These are phyloP conservation scores for Oriolus oriolus DNA, from an alignment of 2,113 vertebrate species.

Conservation along the genomic window DNA sequence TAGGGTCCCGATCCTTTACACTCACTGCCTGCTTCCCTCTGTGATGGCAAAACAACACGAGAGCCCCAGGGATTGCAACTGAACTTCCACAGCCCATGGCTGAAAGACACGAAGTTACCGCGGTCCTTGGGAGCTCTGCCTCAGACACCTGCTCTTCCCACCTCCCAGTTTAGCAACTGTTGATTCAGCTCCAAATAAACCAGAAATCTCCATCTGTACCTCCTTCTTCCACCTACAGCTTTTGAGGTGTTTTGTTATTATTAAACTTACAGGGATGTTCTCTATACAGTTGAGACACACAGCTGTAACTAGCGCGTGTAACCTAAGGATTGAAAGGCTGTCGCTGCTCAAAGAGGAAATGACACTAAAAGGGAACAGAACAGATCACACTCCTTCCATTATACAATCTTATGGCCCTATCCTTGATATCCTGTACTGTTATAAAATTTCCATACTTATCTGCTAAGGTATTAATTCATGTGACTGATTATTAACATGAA, in stretches of 20 bases:
- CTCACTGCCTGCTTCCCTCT: neutral
- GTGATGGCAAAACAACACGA: fast-evolving
- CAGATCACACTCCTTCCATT: neutral
- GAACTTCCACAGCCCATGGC: neutral
- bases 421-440: neutral
- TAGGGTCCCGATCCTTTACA: too few relatives aligned
- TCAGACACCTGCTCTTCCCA: neutral
- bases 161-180: neutral
- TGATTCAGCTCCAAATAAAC: neutral
- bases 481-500: neutral
- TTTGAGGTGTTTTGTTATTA: neutral
- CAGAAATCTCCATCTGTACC: neutral
- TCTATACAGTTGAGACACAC: neutral
- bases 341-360: neutral
- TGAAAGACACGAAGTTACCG: neutral
- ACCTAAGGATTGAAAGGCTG: neutral
- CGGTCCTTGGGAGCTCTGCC: fast-evolving
- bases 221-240: neutral
- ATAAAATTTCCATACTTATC: neutral
- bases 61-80: fast-evolving
- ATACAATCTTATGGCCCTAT: fast-evolving
- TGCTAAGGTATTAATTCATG: neutral
- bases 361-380: neutral
- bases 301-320: fast-evolving
- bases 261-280: neutral